Base-by-base conservation (phyloP, 1,140 invertebrate genomes). In the Aphis gossypii region DNA sequence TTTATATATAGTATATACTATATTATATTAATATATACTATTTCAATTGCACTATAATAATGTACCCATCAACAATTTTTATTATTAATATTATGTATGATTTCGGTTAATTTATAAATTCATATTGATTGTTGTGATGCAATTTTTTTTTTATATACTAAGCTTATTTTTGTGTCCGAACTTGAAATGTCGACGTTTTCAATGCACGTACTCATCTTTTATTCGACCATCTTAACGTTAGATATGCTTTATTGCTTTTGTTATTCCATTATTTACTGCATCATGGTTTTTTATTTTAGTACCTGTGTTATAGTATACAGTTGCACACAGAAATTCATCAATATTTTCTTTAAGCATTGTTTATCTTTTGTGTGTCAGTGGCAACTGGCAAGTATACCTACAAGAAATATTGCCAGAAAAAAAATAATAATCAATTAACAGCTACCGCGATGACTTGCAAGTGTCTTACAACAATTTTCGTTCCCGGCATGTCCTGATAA, bases 371-470 rank as follows among this genome's bases (percentile, higher is more conserved):
- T 89, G n/a, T 56, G 88, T 56, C 88, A 56, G 88, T 56, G 23
- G 60, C 60, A 76, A 76, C 60, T 76, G 60, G 60, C 60, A 48
- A 41, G 38, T 84, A 30, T 41, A 44, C 20, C 48, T 54, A 54
- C 54, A 38, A 21, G 87, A 89, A 89, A 41, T 90, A 68, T 90
- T 30, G 20, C 23, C 25, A 35, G 35, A 41, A 56, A 56, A 56
- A 89, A 41, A 82, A 82, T 88, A 92, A 56, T 83, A 92, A 92
- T 83, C 68, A 92, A 92, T 92, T 92, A 92, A 92, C 89, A 68
- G 44, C 89, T 60, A 83, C 68, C 18, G 38, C 38, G 89, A 41
- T 60, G 89, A 90, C 89, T 90, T 68, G 89, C 89, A 44, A 68
- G 48, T 51, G 90, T 48, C 68, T 30, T 56, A 51, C 83, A 83